Base-by-base conservation (phyloP, 2,113 vertebrate species). In the Rallus limicola region DNA sequence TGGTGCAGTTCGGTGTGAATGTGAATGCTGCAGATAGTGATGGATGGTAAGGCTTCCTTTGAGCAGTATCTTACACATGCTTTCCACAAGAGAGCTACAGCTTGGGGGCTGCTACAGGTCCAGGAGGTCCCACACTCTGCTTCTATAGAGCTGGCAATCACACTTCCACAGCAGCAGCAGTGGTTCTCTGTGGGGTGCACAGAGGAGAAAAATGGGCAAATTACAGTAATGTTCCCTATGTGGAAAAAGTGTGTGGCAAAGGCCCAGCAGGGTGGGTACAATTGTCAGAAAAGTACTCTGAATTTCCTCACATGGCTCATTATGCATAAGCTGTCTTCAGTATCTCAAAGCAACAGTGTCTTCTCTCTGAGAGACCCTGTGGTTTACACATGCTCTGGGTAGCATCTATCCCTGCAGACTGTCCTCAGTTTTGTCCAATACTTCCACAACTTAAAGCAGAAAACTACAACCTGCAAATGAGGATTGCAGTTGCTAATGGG, bases 11-110 rank as follows among this genome's bases (percentile, higher is more conserved):
- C 48, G 99, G 99, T 1, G 99, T 99, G 87, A 99, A 99, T 0
- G 99, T 99, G 31, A 99, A 99, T 5, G 99, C 99, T 14, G 99
- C 99, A 0, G 99, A 99, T 86, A 99, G 99, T 2, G 99, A 99
- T 11, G 99, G 99, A 85, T 99, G 99, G 99, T 99, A 88, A 98
- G 99, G 16, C 12, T 17, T 56, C 68, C n/a, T 42, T 40, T 10
- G 16, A 77, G 38, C 34, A 36, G 4, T 11, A 38, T 52, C 25
- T 71, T 52, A 9, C 9, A 50, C 67, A 7, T 36, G 26, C 4
- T 91, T 3, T n/a, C 18, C 25, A 15, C 33, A 15, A 52, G 28
- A 67, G 15, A 67, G 15, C 59, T n/a, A 16, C 10, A 16, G 19
- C 17, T 6, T 34, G 9, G 13, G 17, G 34, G 19, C 24, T 85